phyloP scores from a whole-genome alignment of 2,113 vertebrate genomes.

The Hystrix cristata region DNA sequence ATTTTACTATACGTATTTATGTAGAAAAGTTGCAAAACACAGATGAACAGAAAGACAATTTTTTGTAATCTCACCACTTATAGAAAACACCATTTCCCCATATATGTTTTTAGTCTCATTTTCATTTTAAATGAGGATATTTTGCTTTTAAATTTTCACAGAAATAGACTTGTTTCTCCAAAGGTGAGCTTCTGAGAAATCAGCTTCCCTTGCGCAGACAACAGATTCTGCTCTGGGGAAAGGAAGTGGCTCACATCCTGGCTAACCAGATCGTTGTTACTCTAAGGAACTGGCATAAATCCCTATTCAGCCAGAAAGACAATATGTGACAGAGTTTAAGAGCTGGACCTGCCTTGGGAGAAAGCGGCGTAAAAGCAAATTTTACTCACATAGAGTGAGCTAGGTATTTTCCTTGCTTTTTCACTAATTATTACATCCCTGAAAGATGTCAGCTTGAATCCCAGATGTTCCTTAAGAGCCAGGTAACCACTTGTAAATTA shows the following conservation, averaged over 20 bases:
- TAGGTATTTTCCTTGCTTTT: background rate
- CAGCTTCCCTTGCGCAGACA: slow-evolving; percentile 24
- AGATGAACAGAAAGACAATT: slow-evolving; percentile 47
- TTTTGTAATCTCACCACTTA: slow-evolving; percentile 41
- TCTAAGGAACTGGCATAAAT: background rate
- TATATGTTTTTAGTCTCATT: background rate
- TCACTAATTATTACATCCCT: slow-evolving; percentile 12
- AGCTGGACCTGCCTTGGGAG: background rate
- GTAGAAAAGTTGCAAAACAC: slow-evolving; percentile 58
- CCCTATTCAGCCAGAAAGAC: slow-evolving; percentile 55
- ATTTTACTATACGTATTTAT: background rate
- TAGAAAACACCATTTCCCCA: slow-evolving; percentile 30
- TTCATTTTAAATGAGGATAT: slow-evolving; percentile 65
- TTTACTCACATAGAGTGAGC: background rate
- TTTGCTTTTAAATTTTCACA: slow-evolving; percentile 60
- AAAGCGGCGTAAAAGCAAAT: slow-evolving; percentile 41
- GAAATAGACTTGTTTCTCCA: slow-evolving; percentile 61
- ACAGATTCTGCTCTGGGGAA: slow-evolving; percentile 38
- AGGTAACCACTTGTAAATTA: background rate
- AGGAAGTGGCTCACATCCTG: slow-evolving; percentile 75
- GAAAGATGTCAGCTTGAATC: background rate
- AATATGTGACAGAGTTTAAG: slow-evolving; percentile 39
- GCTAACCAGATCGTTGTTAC: slow-evolving; percentile 56
- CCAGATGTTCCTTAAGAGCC: slow-evolving; percentile 5
- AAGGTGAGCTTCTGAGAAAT: slow-evolving; percentile 78